These are phyloP conservation scores for Notolepis coatsorum DNA, from an alignment of 2,797 vertebrate species.

Conservation along the genomic window DNA sequence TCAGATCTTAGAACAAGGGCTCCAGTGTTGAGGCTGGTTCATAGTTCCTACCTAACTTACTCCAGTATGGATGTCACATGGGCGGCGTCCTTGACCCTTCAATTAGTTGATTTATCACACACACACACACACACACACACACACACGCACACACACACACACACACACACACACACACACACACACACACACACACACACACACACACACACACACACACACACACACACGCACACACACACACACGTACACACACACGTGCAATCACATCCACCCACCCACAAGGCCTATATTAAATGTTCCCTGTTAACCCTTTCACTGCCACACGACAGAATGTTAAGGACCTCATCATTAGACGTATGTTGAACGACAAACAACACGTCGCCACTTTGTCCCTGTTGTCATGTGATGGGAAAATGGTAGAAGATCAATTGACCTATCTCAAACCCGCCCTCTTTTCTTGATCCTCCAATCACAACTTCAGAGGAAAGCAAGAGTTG, in stretches of 20 bases:
- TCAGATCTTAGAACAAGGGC: constrained; percentile 7
- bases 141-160: background rate
- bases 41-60: constrained; percentile 1
- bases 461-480: no score
- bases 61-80: constrained; percentile 8
- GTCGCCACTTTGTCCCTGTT: background rate
- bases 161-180: background rate
- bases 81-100: constrained; percentile 17
- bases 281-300: background rate
- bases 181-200: background rate
- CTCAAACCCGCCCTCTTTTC: no score
- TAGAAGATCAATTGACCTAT: no score
- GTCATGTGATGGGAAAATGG: background rate
- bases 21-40: constrained; percentile 7
- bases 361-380: background rate
- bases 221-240: background rate
- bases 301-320: no score
- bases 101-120: constrained; percentile 27
- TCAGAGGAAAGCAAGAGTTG: no score
- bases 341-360: background rate
- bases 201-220: background rate
- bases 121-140: background rate
- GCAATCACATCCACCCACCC: background rate
- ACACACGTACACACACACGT: background rate
- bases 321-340: no score